Evolutionary conservation across 2,113 vertebrate species (phyloP), one percentile per base, ranked within the genome.

Genomic region (Choloepus hoffmanni): DNA sequence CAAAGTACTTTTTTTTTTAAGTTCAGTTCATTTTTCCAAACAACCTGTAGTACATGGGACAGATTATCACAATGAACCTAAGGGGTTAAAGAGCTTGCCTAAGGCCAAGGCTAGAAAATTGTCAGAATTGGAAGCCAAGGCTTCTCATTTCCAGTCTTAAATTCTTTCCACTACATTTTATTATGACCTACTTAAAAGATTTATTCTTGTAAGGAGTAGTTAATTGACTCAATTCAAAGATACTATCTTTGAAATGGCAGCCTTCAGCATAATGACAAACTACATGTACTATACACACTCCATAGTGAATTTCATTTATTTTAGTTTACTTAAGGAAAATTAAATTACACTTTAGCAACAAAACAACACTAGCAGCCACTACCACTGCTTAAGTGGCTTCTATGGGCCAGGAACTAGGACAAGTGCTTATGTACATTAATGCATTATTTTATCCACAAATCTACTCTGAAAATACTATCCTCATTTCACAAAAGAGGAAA

Each of bases 161-260:
- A 85, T 96, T 95, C 74, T 58, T 77, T 81, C 78, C 60, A 96
- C 40, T 95, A 43, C 21, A 89, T 92, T 23, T 89, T 90, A 79
- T 53, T 77, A 82, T 78, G 62, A 94, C 60, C 81, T 81, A 92
- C 40, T 72, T 94, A 87, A 90, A 96, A 85, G 76, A 62, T 23
- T 48, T 86, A 65, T 84, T 93, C 72, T 92, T 73, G 7, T 77
- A 95, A 73, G 81, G 40, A 68, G 45, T 74, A 50, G 60, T 19
- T 95, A 78, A 91, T 74, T n/a, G 77, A 94, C 53, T 88, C 82
- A 95, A 76, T 72, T 91, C 72, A 90, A 40, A 96, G 92, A 90
- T 76, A 55, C 2, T 50, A 93, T 90, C 94, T 93, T 68, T 91
- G 43, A 85, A 90, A 95, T 28, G 40, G 62, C 90, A 89, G 48